A percentile compares a stretch with the other conserved stretches of the same genome.
Evolutionary conservation across 2,888 invertebrate genomes (phyloP).

Genomic region (Leucophenga montana): DNA sequence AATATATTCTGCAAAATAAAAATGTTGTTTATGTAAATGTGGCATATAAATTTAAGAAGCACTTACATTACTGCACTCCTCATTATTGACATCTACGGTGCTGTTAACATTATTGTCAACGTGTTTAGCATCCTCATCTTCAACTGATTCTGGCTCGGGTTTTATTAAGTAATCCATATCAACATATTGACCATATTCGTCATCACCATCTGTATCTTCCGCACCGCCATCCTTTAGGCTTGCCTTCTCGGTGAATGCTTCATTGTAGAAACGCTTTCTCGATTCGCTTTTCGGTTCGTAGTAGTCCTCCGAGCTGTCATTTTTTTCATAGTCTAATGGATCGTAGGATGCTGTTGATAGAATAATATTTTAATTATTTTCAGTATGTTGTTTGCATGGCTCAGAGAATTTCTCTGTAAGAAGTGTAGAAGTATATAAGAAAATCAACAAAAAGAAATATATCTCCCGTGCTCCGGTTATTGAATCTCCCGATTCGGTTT

Average conservation of each 20-base stretch:
- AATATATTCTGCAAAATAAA: background rate
- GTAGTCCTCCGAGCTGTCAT: too few species aligned
- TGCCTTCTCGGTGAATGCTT: slow-evolving; percentile 1
- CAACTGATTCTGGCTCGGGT: background rate
- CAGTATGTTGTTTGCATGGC: too few species aligned
- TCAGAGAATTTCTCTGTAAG: too few species aligned
- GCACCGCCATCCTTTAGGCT: too few species aligned
- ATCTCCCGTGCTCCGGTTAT: too few species aligned
- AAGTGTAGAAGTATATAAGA: too few species aligned
- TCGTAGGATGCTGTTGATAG: background rate
- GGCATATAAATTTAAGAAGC: background rate
- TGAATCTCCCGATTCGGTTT: too few species aligned
- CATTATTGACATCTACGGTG: background rate
- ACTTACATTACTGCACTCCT: background rate
- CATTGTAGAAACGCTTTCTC: slow-evolving; percentile 1
- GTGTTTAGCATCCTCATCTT: background rate
- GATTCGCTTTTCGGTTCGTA: background rate
- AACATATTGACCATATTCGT: slow-evolving; percentile 13
- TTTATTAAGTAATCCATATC: slow-evolving; percentile 21
- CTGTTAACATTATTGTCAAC: background rate
- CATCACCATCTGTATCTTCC: background rate
- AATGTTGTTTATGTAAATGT: background rate
- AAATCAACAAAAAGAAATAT: too few species aligned
- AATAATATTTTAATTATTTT: too few species aligned
- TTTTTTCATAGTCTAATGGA: background rate